Evolutionary conservation across 2,888 invertebrate species (phyloP), one percentile per base, ranked within the genome.

Genomic region (Netelia melanura): DNA sequence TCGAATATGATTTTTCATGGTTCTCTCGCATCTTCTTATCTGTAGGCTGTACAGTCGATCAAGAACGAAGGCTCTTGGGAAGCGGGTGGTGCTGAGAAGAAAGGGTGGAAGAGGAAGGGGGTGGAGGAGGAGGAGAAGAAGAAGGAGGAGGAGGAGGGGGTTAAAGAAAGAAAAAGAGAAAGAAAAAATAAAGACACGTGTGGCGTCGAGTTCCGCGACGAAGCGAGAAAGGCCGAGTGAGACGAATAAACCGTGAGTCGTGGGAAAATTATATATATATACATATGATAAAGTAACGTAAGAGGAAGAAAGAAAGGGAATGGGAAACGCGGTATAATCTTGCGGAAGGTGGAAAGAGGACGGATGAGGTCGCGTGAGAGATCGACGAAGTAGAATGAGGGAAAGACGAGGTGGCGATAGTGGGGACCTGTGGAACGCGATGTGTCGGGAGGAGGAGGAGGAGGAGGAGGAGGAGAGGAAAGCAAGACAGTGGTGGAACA

Each of bases 231-330:
- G 56, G 54, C 9, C 52, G 8, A 38, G 48, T 62, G 44, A 58
- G 17, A 21, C 44, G 75, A 52, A 48, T 67, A 67, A 38, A 30
- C n/a, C 3, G 25, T 14, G 14, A 54, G 25, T n/a, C 65, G 58
- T 62, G 62, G 62, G 25, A 30, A 30, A 48, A 14, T 14, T 48
- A 48, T 48, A 48, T 48, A 48, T 48, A 48, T 48, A 48, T 48
- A 48, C 3, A 48, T 48, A 48, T 48, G 48, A 48, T 43, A 67
- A 68, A 43, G 64, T 72, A 72, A 72, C 77, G 76, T 70, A 54
- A 74, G 84, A 81, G 81, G 43, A 54, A 85, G 72, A 74, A 76
- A 85, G 79, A 85, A 83, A 83, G 80, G 68, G 83, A 85, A 85
- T 68, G 76, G 80, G 54, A 38, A 38, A n/a, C 64, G 11, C 43